These are phyloP conservation scores for Calyptommatus sinebrachiatus DNA, from an alignment of 2,113 vertebrate genomes.

Conservation along the genomic window DNA sequence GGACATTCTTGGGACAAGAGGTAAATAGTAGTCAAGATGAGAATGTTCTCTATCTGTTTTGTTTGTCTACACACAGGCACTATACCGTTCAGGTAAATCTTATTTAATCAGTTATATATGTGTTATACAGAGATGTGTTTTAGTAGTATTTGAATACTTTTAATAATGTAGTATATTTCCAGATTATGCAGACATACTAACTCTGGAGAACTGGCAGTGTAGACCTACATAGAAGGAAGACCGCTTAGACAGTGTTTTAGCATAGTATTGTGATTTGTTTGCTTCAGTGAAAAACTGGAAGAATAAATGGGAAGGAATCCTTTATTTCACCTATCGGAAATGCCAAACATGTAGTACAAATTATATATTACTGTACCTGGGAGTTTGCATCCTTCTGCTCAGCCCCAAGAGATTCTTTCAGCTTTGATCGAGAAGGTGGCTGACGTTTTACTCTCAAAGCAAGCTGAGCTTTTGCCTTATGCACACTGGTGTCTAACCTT, in stretches of 20 bases:
- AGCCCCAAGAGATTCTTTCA: conserved; percentile 75
- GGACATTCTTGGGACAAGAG: too few species aligned
- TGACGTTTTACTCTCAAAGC: conserved; percentile 86
- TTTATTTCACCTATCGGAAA: not conserved
- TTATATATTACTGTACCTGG: conserved; percentile 49
- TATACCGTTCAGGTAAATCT: too few species aligned
- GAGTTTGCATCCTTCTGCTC: conserved; percentile 44
- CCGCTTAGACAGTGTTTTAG: too few species aligned
- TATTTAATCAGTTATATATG: not conserved
- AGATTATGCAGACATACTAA: not conserved
- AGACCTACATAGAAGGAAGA: not conserved
- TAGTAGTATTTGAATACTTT: not conserved
- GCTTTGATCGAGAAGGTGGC: conserved; percentile 83
- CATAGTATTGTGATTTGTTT: not conserved
- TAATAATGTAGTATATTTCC: not conserved
- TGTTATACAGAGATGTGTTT: not conserved
- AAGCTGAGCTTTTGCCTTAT: conserved; percentile 84
- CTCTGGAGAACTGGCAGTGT: not conserved
- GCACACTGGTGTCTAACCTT: conserved; percentile 86
- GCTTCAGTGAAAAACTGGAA: not conserved
- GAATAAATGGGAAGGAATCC: not conserved
- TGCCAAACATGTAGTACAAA: not conserved
- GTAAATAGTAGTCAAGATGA: too few species aligned
- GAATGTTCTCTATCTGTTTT: too few species aligned
- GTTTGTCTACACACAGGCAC: too few species aligned